These are phyloP conservation scores for Phenganax stokvisi DNA, from an alignment of 92 coral and sea anemone genomes.

Conservation along the genomic window DNA sequence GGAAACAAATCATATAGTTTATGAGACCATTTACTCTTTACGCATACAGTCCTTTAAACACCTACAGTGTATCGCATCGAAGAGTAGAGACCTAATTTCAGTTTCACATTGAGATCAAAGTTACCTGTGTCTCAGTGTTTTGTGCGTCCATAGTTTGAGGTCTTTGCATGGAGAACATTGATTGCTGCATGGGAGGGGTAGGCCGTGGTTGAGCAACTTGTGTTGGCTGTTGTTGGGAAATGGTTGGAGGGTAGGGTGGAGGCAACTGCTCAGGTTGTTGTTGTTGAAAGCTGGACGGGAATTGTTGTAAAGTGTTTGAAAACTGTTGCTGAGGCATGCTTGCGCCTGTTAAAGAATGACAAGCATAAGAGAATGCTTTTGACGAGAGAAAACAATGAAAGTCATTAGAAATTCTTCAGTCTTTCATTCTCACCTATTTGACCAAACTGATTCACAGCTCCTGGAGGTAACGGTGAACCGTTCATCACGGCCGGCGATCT, in stretches of 20 bases:
- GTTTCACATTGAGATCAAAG: background rate
- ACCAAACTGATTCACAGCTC: constrained; percentile 14
- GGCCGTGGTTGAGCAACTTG: constrained; percentile 14
- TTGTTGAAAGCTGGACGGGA: constrained; percentile 26
- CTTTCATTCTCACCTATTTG: constrained; percentile 16
- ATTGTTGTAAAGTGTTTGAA: constrained; percentile 25
- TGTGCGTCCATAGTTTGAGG: constrained; percentile 22
- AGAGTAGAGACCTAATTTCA: too few relatives aligned
- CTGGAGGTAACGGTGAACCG: constrained; percentile 10
- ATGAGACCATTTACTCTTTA: background rate
- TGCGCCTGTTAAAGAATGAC: background rate
- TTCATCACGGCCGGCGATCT: constrained; percentile 7
- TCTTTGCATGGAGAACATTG: constrained; percentile 26
- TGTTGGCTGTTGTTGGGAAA: constrained; percentile 17
- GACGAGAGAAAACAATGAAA: too few relatives aligned
- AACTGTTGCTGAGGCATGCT: constrained; percentile 28
- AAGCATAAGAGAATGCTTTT: background rate
- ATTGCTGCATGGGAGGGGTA: constrained; percentile 7
- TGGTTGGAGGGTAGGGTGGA: constrained; percentile 5
- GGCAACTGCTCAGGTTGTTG: constrained; percentile 28
- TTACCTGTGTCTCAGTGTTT: constrained; percentile 14
- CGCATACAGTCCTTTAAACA: background rate
- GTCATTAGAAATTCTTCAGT: too few relatives aligned
- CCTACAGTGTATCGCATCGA: background rate
- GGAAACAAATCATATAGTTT: constrained; percentile 6